Base-by-base conservation (phyloP, 2,888 invertebrate species). In the Leptinotarsa peninsularis region DNA sequence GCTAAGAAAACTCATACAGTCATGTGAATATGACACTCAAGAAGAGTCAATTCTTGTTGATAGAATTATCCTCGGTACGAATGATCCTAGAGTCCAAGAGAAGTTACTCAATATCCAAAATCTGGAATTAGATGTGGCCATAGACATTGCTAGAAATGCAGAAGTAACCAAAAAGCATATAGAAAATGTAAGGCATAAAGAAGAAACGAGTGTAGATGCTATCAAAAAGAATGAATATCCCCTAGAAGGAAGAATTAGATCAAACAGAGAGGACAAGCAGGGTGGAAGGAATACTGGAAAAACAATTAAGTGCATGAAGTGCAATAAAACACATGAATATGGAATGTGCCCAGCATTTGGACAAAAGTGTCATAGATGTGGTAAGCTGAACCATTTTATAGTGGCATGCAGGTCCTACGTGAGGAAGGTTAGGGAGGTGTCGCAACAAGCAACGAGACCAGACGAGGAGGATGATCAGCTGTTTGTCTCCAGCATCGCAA, bases 61-160 rank as follows among this genome's bases (percentile, higher is more conserved):
- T 67, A 70, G 71, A 21, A 70, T 70, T 15, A 74, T 74, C 52
- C 49, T 73, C 14, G 73, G 73, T n/a, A 73, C 58, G 7, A 72
- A 67, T 18, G 66, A 56, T 33, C 54, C 72, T 27, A 67, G 52
- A 66, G 27, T 66, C 33, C 33, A 43, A 43, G 33, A 10, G 33
- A 43, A 43, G 33, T 43, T 43, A 43, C 33, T 43, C 33, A 66
- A 52, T 33, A 67, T 43, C 0, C n/a, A 72, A 67, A 66, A 66
- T 4, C 17, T 72, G 66, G 50, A 49, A 52, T 66, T 66, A 72
- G 33, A 67, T 27, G 17, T 33, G 21, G 54, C 72, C 14, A 43
- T 21, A 56, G 66, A 72, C 18, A 14, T 54, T 4, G 56, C 66
- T 56, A 72, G 72, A 72, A 67, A 67, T 13, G 66, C 72, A 72